Conservation (phyloP, 2,113 vertebrate species). For the Xyliphius kryptos region DNA sequence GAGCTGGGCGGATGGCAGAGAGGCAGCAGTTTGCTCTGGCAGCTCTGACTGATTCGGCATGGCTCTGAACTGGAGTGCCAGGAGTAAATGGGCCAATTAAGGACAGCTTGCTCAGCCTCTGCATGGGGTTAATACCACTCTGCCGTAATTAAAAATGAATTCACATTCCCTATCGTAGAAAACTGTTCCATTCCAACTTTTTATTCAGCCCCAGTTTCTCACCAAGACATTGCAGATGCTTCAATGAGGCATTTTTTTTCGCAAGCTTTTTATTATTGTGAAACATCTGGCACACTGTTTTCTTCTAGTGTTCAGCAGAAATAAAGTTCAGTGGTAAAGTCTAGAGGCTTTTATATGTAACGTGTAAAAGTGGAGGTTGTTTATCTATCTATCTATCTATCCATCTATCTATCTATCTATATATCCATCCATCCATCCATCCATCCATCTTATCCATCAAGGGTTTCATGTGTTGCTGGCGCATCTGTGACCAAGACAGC, state of each 20-base stretch:
- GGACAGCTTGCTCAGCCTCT: slow-evolving; percentile 68
- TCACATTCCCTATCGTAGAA: slow-evolving; percentile 68
- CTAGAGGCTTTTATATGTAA: slow-evolving; percentile 2
- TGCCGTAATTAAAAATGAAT: slow-evolving; percentile 75
- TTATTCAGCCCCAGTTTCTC: slow-evolving; percentile 42
- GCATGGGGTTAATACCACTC: slow-evolving; percentile 71
- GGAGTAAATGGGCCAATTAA: slow-evolving; percentile 74
- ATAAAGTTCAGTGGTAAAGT: slow-evolving; percentile 4
- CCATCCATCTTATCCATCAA: too few relatives aligned
- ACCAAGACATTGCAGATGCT: slow-evolving; percentile 23
- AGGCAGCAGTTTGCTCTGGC: slow-evolving; percentile 50
- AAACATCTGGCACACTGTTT: slow-evolving; percentile 47
- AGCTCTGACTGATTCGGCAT: slow-evolving; percentile 54
- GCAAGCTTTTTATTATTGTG: slow-evolving; percentile 51
- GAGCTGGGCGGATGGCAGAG: too few relatives aligned
- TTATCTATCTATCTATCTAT: too few relatives aligned
- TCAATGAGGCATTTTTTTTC: slow-evolving; percentile 49
- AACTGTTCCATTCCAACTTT: slow-evolving; percentile 62
- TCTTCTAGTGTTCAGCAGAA: slow-evolving; percentile 44
- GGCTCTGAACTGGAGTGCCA: slow-evolving; percentile 52
- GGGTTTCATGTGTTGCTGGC: too few relatives aligned
- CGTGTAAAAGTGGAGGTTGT: too few relatives aligned
- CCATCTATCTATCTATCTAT: too few relatives aligned
- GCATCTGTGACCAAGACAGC: too few relatives aligned
- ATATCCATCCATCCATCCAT: too few relatives aligned